Evolutionary conservation across 2,113 vertebrate species (phyloP).

Genomic region (Dicerorhinus sumatrensis): DNA sequence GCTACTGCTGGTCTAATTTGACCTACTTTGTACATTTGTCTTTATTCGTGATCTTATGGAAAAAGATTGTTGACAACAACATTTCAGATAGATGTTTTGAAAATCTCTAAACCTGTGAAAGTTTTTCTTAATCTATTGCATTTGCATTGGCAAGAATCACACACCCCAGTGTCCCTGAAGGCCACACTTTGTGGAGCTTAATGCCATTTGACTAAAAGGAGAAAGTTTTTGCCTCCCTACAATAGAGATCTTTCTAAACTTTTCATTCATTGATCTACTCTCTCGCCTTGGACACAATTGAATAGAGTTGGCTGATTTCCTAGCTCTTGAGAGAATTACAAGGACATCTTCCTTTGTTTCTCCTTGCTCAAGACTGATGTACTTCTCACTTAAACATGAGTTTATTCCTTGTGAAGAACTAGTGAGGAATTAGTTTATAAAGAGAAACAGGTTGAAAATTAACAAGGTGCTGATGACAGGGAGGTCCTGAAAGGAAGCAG

Average conservation of each 20-base stretch:
- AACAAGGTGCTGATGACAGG: neutral
- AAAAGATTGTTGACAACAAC: neutral
- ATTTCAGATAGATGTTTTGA: neutral
- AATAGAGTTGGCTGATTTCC: neutral
- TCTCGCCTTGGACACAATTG: neutral
- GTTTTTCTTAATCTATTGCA: neutral
- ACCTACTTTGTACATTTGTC: constrained; percentile 29
- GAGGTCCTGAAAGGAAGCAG: neutral
- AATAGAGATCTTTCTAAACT: neutral
- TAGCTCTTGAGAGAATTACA: neutral
- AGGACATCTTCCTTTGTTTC: neutral
- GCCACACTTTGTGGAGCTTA: neutral
- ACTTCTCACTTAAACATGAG: neutral
- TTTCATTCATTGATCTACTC: neutral
- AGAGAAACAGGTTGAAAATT: neutral
- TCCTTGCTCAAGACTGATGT: neutral
- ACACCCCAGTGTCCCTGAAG: neutral
- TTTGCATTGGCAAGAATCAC: neutral
- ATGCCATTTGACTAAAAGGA: neutral
- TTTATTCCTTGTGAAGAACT: neutral
- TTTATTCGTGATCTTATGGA: neutral
- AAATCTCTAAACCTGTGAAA: neutral
- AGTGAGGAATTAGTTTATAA: neutral
- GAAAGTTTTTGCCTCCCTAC: neutral
- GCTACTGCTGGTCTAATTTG: neutral